phyloP scores from a whole-genome alignment of 2,888 invertebrate genomes.

The Drosophila yooni region DNA sequence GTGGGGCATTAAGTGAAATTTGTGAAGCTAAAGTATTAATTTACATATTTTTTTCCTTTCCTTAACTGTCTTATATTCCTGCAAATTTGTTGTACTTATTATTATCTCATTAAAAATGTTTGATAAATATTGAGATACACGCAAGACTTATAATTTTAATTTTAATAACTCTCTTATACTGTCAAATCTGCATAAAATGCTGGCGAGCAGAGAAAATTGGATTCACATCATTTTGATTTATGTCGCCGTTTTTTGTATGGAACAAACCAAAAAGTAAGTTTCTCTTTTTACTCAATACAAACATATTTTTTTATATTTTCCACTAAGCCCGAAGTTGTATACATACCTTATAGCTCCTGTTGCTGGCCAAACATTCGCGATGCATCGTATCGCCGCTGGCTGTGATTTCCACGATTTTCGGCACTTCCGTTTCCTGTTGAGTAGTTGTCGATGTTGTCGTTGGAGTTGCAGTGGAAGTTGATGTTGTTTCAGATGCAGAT shows the following conservation, averaged over 20 bases:
- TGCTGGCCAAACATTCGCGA: conserved; percentile 86
- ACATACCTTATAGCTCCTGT: conserved; percentile 86
- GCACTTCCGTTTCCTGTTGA: conserved; percentile 70
- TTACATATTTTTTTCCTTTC: background rate
- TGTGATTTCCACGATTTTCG: conserved; percentile 82
- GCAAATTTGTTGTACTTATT: background rate
- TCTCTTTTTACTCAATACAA: background rate
- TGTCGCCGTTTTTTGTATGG: background rate
- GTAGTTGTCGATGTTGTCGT: conserved; percentile 50
- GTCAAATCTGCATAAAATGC: no score
- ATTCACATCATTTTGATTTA: no score
- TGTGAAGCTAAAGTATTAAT: background rate
- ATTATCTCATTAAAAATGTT: background rate
- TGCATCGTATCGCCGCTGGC: conserved; percentile 76
- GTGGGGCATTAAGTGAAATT: background rate
- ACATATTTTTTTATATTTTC: background rate
- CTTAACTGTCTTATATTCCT: background rate
- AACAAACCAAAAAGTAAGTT: background rate
- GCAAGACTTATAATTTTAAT: background rate
- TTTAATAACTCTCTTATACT: background rate
- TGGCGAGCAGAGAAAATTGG: background rate
- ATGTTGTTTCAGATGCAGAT: conserved; percentile 26
- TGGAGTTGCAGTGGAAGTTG: conserved; percentile 48
- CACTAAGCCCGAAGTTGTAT: background rate
- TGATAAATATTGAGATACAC: background rate